Conservation (phyloP, 2,888 invertebrate species). For the Microchrysa polita region DNA sequence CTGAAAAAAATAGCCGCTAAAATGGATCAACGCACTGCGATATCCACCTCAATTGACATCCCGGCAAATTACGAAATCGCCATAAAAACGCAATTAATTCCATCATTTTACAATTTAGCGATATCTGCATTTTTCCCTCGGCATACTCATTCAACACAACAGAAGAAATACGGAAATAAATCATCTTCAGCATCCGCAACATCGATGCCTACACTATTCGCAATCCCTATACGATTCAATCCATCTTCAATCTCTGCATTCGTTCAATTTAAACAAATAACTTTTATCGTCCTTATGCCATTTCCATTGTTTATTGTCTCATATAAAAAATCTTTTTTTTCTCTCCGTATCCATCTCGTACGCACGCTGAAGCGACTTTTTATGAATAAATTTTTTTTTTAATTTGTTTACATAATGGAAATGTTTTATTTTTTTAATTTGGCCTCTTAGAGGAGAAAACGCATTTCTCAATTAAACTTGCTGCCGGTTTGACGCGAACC, state of each 20-base stretch:
- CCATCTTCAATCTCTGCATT: neutral
- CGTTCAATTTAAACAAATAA: too few species aligned
- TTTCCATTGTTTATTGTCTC: slow-evolving; percentile 29
- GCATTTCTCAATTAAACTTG: too few species aligned
- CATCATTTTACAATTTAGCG: neutral
- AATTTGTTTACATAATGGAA: slow-evolving; percentile 1
- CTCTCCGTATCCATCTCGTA: too few species aligned
- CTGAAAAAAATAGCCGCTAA: too few species aligned
- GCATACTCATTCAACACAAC: neutral
- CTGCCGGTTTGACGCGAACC: too few species aligned
- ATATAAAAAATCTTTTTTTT: slow-evolving; percentile 20
- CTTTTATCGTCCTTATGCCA: neutral
- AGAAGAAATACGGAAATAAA: neutral
- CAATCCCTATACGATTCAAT: neutral
- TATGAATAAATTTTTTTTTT: slow-evolving; percentile 5
- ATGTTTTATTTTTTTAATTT: neutral
- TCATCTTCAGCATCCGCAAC: neutral
- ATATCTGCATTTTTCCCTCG: too few species aligned
- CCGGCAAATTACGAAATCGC: neutral
- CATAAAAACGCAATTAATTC: neutral
- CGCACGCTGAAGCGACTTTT: slow-evolving; percentile 8
- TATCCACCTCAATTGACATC: neutral
- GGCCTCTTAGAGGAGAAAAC: too few species aligned
- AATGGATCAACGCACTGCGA: neutral
- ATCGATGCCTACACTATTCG: too few species aligned